Conservation (phyloP, 1,140 invertebrate species). For the Euura lappo region DNA sequence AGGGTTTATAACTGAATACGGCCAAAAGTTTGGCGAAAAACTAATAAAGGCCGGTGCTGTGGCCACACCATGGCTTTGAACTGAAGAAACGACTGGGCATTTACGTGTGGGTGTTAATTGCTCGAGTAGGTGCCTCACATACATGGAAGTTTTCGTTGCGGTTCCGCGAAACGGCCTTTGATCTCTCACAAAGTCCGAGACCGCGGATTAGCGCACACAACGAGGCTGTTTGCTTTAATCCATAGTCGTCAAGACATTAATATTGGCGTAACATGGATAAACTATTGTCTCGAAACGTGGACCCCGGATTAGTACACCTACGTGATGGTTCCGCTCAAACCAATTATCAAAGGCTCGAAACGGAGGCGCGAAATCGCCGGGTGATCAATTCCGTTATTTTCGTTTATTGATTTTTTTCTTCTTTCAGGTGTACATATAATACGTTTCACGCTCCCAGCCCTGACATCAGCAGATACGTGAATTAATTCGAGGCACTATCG, state of each 20-base stretch:
- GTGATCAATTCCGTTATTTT: background rate
- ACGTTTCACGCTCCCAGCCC: too few relatives aligned
- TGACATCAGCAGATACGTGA: too few relatives aligned
- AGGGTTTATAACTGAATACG: background rate
- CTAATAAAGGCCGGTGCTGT: background rate
- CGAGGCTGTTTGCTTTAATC: background rate
- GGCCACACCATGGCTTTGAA: background rate
- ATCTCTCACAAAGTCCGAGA: background rate
- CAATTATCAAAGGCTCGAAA: background rate
- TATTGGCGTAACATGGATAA: too few relatives aligned
- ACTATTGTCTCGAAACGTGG: too few relatives aligned
- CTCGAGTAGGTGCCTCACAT: background rate
- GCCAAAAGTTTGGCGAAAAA: background rate
- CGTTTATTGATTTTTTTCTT: background rate
- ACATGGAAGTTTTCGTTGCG: background rate
- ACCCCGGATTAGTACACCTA: too few relatives aligned
- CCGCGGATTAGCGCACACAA: background rate
- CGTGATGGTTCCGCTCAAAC: background rate
- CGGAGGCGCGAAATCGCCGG: background rate
- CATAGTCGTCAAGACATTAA: background rate
- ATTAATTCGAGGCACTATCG: too few relatives aligned
- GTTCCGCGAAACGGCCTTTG: background rate
- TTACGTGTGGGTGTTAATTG: background rate
- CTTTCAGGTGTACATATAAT: background rate
- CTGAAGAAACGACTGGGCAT: background rate